These are phyloP conservation scores for Heliornis fulica DNA, from an alignment of 2,113 vertebrate genomes.

Conservation along the genomic window DNA sequence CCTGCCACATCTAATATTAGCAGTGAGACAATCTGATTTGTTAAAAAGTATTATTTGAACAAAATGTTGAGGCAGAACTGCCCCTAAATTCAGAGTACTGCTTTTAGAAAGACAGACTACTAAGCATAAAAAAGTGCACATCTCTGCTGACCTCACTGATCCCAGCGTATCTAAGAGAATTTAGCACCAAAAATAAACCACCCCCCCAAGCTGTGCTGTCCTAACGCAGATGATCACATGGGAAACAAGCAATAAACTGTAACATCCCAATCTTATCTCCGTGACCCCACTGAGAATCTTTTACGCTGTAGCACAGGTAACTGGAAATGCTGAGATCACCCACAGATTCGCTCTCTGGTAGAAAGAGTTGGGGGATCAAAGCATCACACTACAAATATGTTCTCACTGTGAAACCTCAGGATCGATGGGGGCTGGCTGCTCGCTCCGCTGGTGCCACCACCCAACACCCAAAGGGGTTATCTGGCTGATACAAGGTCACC, in stretches of 20 bases:
- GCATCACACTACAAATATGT: background rate
- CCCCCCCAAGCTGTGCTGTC: background rate
- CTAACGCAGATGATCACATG: background rate
- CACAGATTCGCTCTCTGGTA: background rate
- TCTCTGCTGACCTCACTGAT: background rate
- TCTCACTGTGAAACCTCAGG: background rate
- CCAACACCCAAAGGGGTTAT: background rate
- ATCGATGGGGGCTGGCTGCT: background rate
- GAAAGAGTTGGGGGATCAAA: background rate
- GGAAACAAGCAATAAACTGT: background rate
- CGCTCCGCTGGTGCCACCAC: background rate
- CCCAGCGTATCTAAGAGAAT: background rate
- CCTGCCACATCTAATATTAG: slow-evolving; percentile 51
- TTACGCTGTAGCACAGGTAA: background rate
- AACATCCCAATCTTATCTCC: background rate
- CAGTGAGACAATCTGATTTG: slow-evolving; percentile 54
- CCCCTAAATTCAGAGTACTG: background rate
- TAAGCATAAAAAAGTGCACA: background rate
- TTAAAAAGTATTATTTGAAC: slow-evolving; percentile 26
- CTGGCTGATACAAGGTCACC: background rate
- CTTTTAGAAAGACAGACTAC: background rate
- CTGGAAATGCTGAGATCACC: background rate
- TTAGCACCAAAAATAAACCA: background rate
- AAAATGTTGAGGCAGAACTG: background rate
- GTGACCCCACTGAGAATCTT: background rate